Evolutionary conservation across 2,797 vertebrate genomes (phyloP).

Genomic region (Chelon auratus): DNA sequence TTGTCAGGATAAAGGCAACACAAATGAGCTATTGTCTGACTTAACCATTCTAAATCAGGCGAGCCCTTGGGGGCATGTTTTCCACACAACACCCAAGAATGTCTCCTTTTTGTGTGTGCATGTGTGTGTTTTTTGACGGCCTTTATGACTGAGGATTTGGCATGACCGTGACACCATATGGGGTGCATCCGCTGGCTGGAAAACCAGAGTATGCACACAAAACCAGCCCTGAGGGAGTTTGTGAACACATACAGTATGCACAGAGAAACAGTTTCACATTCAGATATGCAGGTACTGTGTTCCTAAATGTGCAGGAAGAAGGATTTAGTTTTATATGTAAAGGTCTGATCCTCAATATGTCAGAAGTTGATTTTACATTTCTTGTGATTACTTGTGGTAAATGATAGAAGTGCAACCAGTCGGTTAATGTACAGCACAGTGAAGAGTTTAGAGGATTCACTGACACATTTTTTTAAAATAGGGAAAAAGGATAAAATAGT

Average conservation of each 20-base stretch:
- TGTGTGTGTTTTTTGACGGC: constrained; percentile 28
- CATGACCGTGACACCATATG: constrained; percentile 55
- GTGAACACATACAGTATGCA: neutral
- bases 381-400: neutral
- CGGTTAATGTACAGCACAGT: neutral
- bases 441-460: neutral
- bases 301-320: neutral
- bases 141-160: constrained; percentile 41
- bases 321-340: neutral
- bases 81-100: constrained; percentile 64
- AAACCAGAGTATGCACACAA: constrained; percentile 19
- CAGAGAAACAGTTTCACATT: neutral
- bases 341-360: neutral
- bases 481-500: too few species aligned
- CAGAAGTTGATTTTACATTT: neutral
- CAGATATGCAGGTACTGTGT: neutral
- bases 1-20: constrained; percentile 76
- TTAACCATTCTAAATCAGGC: constrained; percentile 71
- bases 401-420: neutral
- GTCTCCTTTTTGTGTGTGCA: constrained; percentile 44
- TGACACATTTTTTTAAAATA: too few species aligned
- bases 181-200: constrained; percentile 19
- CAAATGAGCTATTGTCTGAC: constrained; percentile 80
- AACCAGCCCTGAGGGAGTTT: neutral
- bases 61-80: constrained; percentile 66